Percentiles rank a stretch among this genome's conserved stretches.
Evolutionary conservation across 2,888 invertebrate genomes (phyloP).

Genomic region (Melanargia galathea): DNA sequence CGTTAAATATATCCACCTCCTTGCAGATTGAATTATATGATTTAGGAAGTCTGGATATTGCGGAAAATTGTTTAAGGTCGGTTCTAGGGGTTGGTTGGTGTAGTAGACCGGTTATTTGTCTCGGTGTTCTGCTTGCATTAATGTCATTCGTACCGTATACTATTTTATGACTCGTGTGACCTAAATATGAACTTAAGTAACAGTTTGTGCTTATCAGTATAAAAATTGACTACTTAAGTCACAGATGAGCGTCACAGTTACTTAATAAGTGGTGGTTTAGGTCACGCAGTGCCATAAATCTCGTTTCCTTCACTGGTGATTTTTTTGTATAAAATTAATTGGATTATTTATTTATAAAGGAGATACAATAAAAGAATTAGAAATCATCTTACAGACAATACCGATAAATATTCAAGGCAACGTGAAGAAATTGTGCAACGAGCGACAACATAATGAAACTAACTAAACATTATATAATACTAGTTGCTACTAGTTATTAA

Average conservation of each 20-base stretch:
- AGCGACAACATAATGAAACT: constrained; percentile 18
- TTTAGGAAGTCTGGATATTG: too few species aligned
- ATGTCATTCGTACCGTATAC: background rate
- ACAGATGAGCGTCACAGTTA: too few species aligned
- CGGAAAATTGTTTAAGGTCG: too few species aligned
- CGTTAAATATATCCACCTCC: too few species aligned
- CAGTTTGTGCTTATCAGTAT: background rate
- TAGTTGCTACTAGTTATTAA: background rate
- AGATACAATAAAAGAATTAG: constrained; percentile 6
- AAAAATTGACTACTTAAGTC: too few species aligned
- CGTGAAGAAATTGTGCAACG: constrained; percentile 11
- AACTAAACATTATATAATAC: constrained; percentile 12
- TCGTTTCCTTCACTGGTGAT: background rate
- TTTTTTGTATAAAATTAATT: constrained; percentile 3
- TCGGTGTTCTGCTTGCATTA: too few species aligned
- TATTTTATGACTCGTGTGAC: background rate
- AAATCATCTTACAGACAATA: constrained; percentile 11
- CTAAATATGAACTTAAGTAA: background rate
- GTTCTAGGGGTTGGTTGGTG: too few species aligned
- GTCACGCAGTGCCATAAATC: background rate
- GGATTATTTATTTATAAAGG: background rate
- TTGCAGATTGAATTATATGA: too few species aligned
- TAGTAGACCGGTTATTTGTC: too few species aligned
- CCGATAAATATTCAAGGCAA: constrained; percentile 18
- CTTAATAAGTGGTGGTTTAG: too few species aligned